These are phyloP conservation scores for Brachionus koreanus DNA, from an alignment of 1,140 invertebrate species.

Conservation along the genomic window DNA sequence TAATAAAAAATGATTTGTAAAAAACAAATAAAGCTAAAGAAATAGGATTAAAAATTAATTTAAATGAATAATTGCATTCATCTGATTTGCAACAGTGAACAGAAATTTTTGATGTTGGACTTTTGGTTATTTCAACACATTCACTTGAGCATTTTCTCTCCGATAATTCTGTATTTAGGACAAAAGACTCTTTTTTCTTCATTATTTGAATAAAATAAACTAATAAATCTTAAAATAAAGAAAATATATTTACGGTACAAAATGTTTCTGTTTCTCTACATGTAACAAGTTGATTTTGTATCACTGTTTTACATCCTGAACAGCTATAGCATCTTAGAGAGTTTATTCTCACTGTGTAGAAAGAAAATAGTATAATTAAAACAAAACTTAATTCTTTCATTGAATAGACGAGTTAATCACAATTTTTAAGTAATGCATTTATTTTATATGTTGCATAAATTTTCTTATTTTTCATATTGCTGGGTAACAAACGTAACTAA, in stretches of 20 bases:
- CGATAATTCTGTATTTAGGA: neutral
- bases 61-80: neutral
- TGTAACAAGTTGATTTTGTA: neutral
- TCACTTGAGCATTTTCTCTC: neutral
- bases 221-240: neutral
- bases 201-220: no score
- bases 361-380: neutral
- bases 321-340: neutral
- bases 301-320: neutral
- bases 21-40: neutral
- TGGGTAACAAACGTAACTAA: neutral
- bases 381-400: neutral
- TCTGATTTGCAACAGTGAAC: neutral
- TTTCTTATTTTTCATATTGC: neutral
- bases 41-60: neutral
- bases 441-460: neutral
- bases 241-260: neutral
- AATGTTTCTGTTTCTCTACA: neutral
- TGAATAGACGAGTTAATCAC: neutral
- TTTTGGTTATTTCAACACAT: neutral
- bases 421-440: neutral
- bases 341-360: neutral
- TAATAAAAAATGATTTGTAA: neutral
- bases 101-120: neutral
- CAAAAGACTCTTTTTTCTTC: neutral